A percentile compares a stretch with the other conserved stretches of the same genome.
These are phyloP conservation scores for Pelecanus crispus DNA, from an alignment of 2,113 vertebrate species.

Conservation along the genomic window DNA sequence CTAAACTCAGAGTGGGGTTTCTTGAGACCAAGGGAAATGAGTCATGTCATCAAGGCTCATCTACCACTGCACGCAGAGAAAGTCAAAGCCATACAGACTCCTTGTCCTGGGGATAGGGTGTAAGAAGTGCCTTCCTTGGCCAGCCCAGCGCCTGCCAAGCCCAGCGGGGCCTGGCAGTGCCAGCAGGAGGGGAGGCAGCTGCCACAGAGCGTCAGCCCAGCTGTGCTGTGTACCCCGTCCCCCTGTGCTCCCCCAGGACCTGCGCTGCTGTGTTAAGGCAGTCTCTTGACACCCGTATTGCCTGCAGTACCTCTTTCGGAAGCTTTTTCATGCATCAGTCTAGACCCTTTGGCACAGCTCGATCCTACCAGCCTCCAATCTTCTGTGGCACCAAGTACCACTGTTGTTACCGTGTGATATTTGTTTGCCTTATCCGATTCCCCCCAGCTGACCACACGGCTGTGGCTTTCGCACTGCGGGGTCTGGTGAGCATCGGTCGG, in stretches of 20 bases:
- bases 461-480: fast-evolving
- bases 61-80: fast-evolving
- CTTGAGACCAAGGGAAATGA: background rate
- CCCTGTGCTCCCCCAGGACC: background rate
- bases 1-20: background rate
- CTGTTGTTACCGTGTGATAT: background rate
- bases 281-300: background rate
- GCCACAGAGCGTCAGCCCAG: background rate
- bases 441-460: too few relatives aligned
- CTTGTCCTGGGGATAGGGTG: fast-evolving
- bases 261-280: fast-evolving
- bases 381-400: background rate
- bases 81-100: background rate
- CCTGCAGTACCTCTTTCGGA: background rate
- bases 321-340: background rate
- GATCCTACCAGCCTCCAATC: background rate
- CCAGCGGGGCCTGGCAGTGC: background rate
- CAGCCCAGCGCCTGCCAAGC: fast-evolving
- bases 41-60: background rate
- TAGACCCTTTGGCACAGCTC: background rate
- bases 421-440: background rate
- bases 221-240: fast-evolving
- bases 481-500: fast-evolving
- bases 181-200: background rate
- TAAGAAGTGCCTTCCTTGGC: background rate